Evolutionary conservation across 92 coral and sea anemone species (phyloP), one percentile per base, ranked within the genome.

Genomic region (Micromussa lordhowensis): DNA sequence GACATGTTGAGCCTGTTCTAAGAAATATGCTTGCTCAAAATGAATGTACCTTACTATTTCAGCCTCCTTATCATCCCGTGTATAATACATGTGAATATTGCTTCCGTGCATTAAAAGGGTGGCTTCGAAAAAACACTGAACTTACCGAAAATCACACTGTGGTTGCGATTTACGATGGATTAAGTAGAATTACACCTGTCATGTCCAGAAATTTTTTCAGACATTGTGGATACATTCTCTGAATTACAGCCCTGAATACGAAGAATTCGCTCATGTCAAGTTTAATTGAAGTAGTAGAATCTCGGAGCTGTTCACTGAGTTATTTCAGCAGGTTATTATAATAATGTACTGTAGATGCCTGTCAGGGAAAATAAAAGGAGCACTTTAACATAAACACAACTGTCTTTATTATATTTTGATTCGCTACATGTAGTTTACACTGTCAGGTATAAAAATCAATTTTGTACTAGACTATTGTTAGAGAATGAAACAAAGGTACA

Each of bases 41-140:
- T 55, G 88, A 91, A 54, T 66, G 84, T 54, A 82, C 69, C 48
- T 71, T 91, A 54, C 30, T 91, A 22, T 84, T 78, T 88, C 94
- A 84, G 63, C 91, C 91, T 51, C 89, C 78, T 18, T 79, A 79
- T 83, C 81, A 77, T 55, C 94, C 91, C 3, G 85, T 75, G 64
- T 59, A 55, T 24, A 90, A 90, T 75, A 85, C 90, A 36, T 91
- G 94, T 74, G 89, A 87, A 75, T 91, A 74, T 30, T 87, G 94
- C 24, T 91, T 91, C 44, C 76, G 79, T 61, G 78, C 19, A 36
- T 75, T 89, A 68, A 89, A 89, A 89, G 81, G 88, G 31, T 36
- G 86, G 22, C 81, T 90, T 55, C 86, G 87, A 30, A 79, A 80
- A 53, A 85, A 86, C 64, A 53, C 90, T 15, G 68, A 79, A 16